phyloP scores from a whole-genome alignment of 2,113 vertebrate genomes.

The Syngnathus scovelli region DNA sequence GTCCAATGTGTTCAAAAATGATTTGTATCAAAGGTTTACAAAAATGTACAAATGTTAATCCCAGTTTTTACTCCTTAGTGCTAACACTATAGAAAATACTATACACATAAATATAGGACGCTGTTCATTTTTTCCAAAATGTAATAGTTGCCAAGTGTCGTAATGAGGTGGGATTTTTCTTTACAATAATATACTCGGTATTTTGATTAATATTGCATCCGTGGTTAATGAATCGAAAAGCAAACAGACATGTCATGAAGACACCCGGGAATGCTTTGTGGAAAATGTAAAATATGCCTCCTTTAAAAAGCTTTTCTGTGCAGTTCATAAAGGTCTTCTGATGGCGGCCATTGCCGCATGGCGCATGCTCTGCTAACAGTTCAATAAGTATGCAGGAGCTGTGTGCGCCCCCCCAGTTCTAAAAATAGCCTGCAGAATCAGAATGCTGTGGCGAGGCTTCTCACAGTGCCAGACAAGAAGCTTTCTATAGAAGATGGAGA shows the following conservation, averaged over 20 bases:
- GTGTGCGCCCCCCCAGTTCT: conserved; percentile 18
- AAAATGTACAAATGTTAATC: neutral
- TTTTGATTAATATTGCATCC: no score
- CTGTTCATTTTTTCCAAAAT: no score
- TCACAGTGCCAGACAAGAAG: conserved; percentile 5
- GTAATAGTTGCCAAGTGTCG: no score
- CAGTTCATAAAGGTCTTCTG: neutral
- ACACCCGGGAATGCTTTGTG: no score
- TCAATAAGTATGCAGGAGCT: conserved; percentile 22
- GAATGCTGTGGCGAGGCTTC: conserved; percentile 17
- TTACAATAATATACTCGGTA: no score
- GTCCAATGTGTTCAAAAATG: conserved; percentile 44
- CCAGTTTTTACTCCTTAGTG: neutral
- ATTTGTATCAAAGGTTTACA: neutral
- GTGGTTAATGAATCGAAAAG: no score
- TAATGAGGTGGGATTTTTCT: no score
- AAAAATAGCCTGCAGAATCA: conserved; percentile 49
- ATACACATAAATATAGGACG: neutral
- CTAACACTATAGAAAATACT: neutral
- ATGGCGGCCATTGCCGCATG: conserved; percentile 1
- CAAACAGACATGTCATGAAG: no score
- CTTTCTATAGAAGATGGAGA: conserved; percentile 38
- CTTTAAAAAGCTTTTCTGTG: neutral
- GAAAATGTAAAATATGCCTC: no score
- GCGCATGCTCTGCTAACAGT: conserved; percentile 12